Base-by-base conservation (phyloP, 2,113 vertebrate genomes). In the Cryptoleucopteryx plumbea region DNA sequence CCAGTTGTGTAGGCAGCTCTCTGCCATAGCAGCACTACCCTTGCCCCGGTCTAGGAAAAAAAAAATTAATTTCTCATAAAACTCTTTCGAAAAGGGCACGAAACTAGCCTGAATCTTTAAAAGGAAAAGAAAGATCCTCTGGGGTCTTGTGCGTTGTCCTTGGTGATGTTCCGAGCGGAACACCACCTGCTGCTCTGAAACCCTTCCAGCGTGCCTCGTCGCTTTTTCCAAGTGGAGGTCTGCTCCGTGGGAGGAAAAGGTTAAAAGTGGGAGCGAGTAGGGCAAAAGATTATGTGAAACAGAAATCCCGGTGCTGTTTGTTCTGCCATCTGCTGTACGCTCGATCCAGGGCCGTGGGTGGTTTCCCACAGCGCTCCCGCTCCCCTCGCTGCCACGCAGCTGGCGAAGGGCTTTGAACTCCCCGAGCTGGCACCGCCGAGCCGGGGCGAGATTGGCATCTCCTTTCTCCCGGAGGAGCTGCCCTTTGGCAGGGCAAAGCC, bases 241-340 rank as follows among this genome's bases (percentile, higher is more conserved):
- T 47, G 62, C 31, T 94, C 42, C 56, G 31, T 66, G 93, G 93
- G 84, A 95, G 67, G 91, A 95, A 78, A 91, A 93, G 85, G 90
- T 94, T 95, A 90, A 90, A 38, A 1, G 42, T 91, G 90, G 82
- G 93, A 93, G 86, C 9, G 53, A 92, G 48, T 10, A 86, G 92
- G 90, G 95, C 71, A 55, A 62, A 91, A 83, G 95, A 91, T 79
- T 53, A 87, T 38, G 59, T 86, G 95, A 93, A 93, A 90, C 86
- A 87, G 89, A 86, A 96, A 86, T 89, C 81, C 70, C 3, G 1
- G 66, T 8, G 12, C 78, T 70, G 88, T 92, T 93, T 95, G 82
- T 94, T 95, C 80, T 82, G 82, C 95, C 97, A 96, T 86, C 97
- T 97, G 97, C 87, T 93, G 91, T 8, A 0, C 13, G 12, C 80